Percentiles rank a stretch among this genome's conserved stretches.
Conservation (phyloP, 2,113 vertebrate genomes). For the Zootoca vivipara region DNA sequence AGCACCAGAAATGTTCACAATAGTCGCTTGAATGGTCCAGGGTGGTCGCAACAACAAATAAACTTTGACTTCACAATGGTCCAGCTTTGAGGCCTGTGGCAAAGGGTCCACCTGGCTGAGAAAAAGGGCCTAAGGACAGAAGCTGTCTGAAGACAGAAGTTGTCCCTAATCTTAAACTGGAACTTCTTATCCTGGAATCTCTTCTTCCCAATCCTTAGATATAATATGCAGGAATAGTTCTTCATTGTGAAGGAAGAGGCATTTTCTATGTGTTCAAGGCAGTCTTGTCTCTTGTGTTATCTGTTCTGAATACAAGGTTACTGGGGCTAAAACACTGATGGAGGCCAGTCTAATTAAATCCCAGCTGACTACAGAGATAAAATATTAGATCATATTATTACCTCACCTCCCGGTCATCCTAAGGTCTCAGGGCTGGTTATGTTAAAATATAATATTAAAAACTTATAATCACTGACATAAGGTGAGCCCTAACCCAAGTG, state of each 20-base stretch:
- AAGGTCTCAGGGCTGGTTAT: too few relatives aligned
- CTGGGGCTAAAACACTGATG: neutral
- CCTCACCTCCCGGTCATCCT: too few relatives aligned
- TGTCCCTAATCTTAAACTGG: neutral
- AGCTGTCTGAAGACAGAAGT: neutral
- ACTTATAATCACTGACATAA: too few relatives aligned
- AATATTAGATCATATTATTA: neutral
- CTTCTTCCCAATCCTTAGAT: neutral
- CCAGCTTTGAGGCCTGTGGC: neutral
- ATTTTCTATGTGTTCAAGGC: neutral
- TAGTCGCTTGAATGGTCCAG: too few relatives aligned
- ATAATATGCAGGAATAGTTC: neutral
- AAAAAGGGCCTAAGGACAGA: neutral
- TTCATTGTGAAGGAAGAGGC: neutral
- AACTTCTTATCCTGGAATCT: neutral
- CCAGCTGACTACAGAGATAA: neutral
- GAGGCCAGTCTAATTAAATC: neutral
- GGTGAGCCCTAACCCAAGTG: too few relatives aligned
- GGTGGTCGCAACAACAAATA: too few relatives aligned
- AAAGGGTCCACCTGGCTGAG: neutral
- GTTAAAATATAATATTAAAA: too few relatives aligned
- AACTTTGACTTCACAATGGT: neutral
- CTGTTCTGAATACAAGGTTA: neutral
- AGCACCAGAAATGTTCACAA: neutral
- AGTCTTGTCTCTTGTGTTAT: neutral